A percentile compares a stretch with the other conserved stretches of the same genome.
These are phyloP conservation scores for Ceyx margarethae DNA, from an alignment of 2,113 vertebrate genomes.

Conservation along the genomic window DNA sequence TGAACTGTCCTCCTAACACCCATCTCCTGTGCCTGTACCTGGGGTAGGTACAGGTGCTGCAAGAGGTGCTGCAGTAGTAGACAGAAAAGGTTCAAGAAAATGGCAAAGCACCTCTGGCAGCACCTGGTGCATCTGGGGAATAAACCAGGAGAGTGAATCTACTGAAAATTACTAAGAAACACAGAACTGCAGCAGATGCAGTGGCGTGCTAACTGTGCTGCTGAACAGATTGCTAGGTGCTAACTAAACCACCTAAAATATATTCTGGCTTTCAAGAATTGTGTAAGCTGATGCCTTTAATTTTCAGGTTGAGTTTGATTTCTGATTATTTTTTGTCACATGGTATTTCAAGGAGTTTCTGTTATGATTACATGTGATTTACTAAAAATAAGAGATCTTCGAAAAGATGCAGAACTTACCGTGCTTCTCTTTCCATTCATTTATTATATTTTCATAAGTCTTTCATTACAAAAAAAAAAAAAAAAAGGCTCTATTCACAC, in stretches of 20 bases:
- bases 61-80: not conserved
- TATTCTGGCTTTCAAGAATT: constrained; percentile 24
- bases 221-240: constrained; percentile 49
- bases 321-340: constrained; percentile 49
- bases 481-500: constrained; percentile 40
- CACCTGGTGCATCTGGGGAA: not conserved
- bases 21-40: not conserved
- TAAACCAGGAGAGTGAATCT: constrained; percentile 12
- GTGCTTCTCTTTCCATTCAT: constrained; percentile 30
- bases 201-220: constrained; percentile 19
- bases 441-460: constrained; percentile 58
- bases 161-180: constrained; percentile 29
- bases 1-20: not conserved
- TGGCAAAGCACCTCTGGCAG: constrained; percentile 1
- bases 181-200: constrained; percentile 9
- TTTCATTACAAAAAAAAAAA: constrained; percentile 32
- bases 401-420: constrained; percentile 37
- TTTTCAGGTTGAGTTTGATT: constrained; percentile 44
- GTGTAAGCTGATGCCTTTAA: constrained; percentile 2
- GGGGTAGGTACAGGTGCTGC: not conserved
- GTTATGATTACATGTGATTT: constrained; percentile 44
- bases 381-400: constrained; percentile 49
- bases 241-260: constrained; percentile 26
- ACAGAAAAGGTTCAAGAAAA: not conserved
- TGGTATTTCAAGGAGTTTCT: constrained; percentile 22